phyloP scores from a whole-genome alignment of 2,797 vertebrate genomes.

The Pseudopleuronectes americanus region DNA sequence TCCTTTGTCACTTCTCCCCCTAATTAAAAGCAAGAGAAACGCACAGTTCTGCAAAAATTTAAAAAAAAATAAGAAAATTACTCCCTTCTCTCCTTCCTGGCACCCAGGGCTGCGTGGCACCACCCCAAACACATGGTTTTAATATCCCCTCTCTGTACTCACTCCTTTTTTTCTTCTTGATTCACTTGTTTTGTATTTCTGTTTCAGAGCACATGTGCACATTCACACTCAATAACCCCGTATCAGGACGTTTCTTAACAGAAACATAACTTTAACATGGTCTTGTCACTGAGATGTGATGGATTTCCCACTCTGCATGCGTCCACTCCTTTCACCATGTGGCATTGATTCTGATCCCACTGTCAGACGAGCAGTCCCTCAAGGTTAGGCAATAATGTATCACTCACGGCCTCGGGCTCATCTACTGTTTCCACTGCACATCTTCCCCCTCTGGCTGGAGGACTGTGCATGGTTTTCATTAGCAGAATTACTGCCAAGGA shows the following conservation, averaged over 20 bases:
- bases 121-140: conserved; percentile 76
- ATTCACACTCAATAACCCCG: conserved; percentile 51
- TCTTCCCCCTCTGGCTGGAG: conserved; percentile 56
- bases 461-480: conserved; percentile 75
- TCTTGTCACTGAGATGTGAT: conserved; percentile 66
- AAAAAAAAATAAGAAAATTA: conserved; percentile 6
- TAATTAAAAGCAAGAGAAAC: conserved; percentile 39
- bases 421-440: conserved; percentile 76
- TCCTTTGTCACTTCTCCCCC: conserved; percentile 62
- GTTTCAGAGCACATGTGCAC: conserved; percentile 42
- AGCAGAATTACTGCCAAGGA: conserved; percentile 59
- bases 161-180: conserved; percentile 13
- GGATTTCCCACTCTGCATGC: conserved; percentile 60
- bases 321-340: conserved; percentile 62
- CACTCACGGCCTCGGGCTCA: conserved; percentile 63
- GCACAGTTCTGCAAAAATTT: conserved; percentile 27
- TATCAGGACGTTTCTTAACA: conserved; percentile 59
- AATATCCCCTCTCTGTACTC: conserved; percentile 60
- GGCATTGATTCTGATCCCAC: conserved; percentile 74
- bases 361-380: conserved; percentile 66
- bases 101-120: conserved; percentile 58
- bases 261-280: conserved; percentile 58
- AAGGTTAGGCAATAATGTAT: conserved; percentile 72
- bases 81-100: conserved; percentile 59
- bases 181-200: conserved; percentile 58